Conservation (phyloP, 2,888 invertebrate species). For the Spialia ferax region DNA sequence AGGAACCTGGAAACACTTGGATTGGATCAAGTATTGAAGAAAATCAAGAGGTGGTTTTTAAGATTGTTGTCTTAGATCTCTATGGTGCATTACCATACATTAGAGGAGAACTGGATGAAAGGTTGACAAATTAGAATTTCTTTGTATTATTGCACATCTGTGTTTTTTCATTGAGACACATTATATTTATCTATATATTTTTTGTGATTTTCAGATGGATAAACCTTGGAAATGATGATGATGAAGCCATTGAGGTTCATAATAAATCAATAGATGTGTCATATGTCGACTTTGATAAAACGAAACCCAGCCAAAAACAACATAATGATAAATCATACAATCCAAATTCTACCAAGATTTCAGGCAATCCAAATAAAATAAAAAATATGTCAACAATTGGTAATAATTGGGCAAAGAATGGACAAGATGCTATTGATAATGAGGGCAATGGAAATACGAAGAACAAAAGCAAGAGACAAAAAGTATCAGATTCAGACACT, state of each 20-base stretch:
- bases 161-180: too few relatives aligned
- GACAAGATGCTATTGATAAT: conserved; percentile 55
- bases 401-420: conserved; percentile 10
- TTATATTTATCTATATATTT: not conserved
- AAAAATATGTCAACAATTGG: conserved; percentile 48
- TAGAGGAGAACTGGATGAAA: conserved; percentile 85
- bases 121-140: conserved; percentile 55
- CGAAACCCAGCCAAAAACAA: conserved; percentile 68
- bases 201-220: conserved; percentile 58
- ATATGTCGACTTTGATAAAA: conserved; percentile 78
- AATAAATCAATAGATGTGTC: conserved; percentile 62
- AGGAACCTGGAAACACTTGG: conserved; percentile 84
- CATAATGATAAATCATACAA: conserved; percentile 57
- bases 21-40: conserved; percentile 83
- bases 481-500: conserved; percentile 55
- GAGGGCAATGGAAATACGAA: conserved; percentile 53
- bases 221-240: conserved; percentile 64
- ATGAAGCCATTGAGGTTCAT: conserved; percentile 57
- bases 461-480: conserved; percentile 61
- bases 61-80: conserved; percentile 86
- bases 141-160: too few relatives aligned
- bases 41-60: conserved; percentile 88
- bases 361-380: conserved; percentile 48
- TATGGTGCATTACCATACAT: conserved; percentile 88
- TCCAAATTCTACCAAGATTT: conserved; percentile 49